These are phyloP conservation scores for Coturnix japonica DNA, from an alignment of 2,113 vertebrate species.

Conservation along the genomic window DNA sequence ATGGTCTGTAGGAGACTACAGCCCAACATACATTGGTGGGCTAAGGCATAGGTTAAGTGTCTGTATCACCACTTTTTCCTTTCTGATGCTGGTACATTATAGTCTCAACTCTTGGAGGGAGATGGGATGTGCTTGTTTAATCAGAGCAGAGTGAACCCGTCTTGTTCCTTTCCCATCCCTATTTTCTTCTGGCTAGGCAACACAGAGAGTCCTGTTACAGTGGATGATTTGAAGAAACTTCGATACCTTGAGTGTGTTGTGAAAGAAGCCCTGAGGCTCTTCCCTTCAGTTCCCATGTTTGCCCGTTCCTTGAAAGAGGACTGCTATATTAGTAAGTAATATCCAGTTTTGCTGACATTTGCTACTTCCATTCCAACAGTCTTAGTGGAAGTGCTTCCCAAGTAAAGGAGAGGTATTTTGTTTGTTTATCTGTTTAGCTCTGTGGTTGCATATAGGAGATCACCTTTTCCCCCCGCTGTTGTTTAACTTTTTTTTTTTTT, in stretches of 20 bases:
- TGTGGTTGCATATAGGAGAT: background rate
- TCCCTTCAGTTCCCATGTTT: constrained; percentile 92
- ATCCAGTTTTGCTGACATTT: background rate
- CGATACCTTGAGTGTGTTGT: constrained; percentile 92
- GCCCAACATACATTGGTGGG: accelerated
- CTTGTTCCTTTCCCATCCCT: background rate
- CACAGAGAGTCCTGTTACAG: constrained; percentile 76
- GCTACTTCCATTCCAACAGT: background rate
- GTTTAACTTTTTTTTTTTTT: background rate
- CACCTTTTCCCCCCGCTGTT: background rate
- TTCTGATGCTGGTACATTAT: background rate
- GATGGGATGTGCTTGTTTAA: background rate
- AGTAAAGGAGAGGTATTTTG: background rate
- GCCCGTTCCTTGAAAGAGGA: constrained; percentile 85
- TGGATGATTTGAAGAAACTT: constrained; percentile 89
- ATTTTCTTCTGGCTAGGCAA: constrained; percentile 71
- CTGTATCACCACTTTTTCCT: background rate
- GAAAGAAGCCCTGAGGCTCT: constrained; percentile 92
- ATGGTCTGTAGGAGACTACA: background rate
- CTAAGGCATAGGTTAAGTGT: background rate
- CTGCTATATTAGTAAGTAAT: constrained; percentile 84
- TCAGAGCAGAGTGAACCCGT: background rate
- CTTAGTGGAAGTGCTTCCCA: background rate
- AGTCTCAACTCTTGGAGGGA: background rate
- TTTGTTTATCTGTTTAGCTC: background rate